A percentile compares a stretch with the other conserved stretches of the same genome.
Conservation (phyloP, 2,888 invertebrate species). For the Cantharis flavilabris region DNA sequence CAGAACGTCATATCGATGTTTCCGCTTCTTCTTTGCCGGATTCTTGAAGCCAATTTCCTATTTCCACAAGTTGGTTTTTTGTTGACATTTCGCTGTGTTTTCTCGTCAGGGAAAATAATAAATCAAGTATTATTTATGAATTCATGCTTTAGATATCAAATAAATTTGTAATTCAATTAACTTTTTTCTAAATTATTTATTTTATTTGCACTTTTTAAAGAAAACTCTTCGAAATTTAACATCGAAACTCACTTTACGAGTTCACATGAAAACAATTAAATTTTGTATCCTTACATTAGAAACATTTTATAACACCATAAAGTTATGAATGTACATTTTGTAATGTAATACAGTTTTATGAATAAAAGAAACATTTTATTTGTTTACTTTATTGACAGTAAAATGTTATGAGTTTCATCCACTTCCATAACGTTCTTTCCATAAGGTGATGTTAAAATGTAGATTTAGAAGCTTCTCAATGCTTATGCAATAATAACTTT, state of each 20-base stretch:
- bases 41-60: constrained; percentile 24
- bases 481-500: not conserved
- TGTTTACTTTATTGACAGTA: constrained; percentile 18
- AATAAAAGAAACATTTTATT: constrained; percentile 19
- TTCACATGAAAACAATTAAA: not conserved
- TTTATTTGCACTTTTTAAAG: not conserved
- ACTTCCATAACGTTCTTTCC: not conserved
- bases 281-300: not conserved
- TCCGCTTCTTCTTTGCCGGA: constrained; percentile 17
- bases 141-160: not conserved
- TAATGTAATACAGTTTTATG: constrained; percentile 4
- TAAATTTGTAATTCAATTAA: not conserved
- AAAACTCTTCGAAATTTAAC: not conserved
- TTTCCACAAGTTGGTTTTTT: constrained; percentile 10
- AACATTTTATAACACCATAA: not conserved
- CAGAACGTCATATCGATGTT: constrained; percentile 19
- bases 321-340: not conserved
- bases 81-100: constrained; percentile 22
- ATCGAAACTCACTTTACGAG: not conserved
- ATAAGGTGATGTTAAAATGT: constrained; percentile 9
- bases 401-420: constrained; percentile 17
- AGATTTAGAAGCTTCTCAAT: constrained; percentile 2
- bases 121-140: constrained; percentile 6
- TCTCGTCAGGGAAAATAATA: constrained; percentile 17
- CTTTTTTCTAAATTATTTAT: not conserved